Evolutionary conservation across 2,113 vertebrate genomes (phyloP).

Genomic region (Camelus bactrianus): DNA sequence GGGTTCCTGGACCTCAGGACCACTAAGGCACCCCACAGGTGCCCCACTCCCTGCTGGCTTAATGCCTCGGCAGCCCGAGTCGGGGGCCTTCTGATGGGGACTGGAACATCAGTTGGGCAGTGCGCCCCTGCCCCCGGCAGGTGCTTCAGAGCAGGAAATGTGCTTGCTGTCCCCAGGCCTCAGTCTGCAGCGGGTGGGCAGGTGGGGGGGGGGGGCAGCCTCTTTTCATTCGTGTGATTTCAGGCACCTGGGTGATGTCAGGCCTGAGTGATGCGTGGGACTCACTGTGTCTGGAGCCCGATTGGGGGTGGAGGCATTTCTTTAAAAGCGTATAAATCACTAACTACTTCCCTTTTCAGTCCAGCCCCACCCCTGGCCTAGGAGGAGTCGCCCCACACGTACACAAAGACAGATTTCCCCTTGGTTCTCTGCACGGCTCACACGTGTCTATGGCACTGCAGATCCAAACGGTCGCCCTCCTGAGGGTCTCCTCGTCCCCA

Average conservation of each 20-base stretch:
- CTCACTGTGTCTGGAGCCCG: not conserved
- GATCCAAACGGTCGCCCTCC: not conserved
- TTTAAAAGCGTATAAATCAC: conserved; percentile 68
- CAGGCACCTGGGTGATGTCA: conserved; percentile 38
- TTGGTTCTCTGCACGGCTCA: not conserved
- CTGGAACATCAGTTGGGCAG: not conserved
- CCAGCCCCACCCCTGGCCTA: not conserved
- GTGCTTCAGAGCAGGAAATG: not conserved
- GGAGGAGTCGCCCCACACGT: not conserved
- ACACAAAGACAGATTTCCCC: not conserved
- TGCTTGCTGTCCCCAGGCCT: not conserved
- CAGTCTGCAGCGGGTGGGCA: not conserved
- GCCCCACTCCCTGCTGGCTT: not conserved
- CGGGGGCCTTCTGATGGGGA: not conserved
- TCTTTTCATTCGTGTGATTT: conserved; percentile 44
- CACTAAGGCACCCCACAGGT: not conserved
- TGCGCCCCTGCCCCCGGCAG: not conserved
- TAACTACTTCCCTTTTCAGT: conserved; percentile 53
- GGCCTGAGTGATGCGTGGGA: not conserved
- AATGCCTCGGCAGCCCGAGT: not conserved
- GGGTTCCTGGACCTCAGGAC: too few relatives aligned
- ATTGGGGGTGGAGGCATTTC: not conserved
- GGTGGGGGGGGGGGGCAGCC: not conserved
- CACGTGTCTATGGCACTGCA: fast-evolving
- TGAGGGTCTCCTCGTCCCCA: not conserved